Evolutionary conservation across 1,140 invertebrate genomes (phyloP).

Genomic region (Coelopa frigida): DNA sequence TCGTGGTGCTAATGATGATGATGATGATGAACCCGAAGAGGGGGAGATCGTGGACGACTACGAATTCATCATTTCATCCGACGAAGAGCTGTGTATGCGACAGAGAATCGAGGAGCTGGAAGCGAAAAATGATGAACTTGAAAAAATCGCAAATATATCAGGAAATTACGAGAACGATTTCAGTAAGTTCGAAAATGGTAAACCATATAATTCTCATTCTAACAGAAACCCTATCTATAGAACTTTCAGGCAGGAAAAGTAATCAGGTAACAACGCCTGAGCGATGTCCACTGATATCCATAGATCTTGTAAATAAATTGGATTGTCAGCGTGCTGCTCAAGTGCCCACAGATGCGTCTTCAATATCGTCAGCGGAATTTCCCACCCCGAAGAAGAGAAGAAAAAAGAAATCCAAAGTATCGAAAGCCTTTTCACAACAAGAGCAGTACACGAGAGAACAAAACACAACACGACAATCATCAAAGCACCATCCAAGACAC

Average conservation of each 20-base stretch:
- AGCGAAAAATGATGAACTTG: slow-evolving; percentile 39
- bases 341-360: slow-evolving; percentile 14
- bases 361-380: slow-evolving; percentile 15
- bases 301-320: too few species aligned
- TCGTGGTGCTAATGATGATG: too few species aligned
- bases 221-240: too few species aligned
- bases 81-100: slow-evolving; percentile 35
- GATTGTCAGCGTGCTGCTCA: slow-evolving; percentile 8
- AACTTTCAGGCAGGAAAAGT: too few species aligned
- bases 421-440: background rate
- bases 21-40: slow-evolving; percentile 25
- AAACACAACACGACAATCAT: too few species aligned
- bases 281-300: too few species aligned
- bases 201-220: too few species aligned
- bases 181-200: slow-evolving; percentile 29
- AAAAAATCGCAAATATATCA: slow-evolving; percentile 35
- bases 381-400: slow-evolving; percentile 12
- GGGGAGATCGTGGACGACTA: slow-evolving; percentile 43
- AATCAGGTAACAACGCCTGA: too few species aligned
- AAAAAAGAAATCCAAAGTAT: background rate
- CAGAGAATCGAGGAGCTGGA: slow-evolving; percentile 37
- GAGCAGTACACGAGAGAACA: too few species aligned
- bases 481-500: too few species aligned
- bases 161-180: slow-evolving; percentile 30
- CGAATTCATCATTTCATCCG: slow-evolving; percentile 38